phyloP scores from a whole-genome alignment of 2,797 vertebrate species.

The Simalia tracyae region DNA sequence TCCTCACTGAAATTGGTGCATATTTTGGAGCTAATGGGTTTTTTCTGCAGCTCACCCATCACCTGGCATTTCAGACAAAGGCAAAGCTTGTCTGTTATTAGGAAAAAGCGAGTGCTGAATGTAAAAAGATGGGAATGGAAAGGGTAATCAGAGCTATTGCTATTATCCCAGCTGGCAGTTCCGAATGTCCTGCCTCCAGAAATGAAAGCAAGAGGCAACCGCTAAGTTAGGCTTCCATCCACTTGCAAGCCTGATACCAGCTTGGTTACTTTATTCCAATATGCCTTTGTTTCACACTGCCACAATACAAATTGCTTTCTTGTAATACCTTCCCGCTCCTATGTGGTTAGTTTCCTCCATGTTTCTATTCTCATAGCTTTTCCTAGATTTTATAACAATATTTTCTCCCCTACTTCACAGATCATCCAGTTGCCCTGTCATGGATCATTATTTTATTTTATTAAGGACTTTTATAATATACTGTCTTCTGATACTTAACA shows the following conservation, averaged over 20 bases:
- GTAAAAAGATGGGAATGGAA: constrained; percentile 7
- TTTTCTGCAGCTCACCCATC: neutral
- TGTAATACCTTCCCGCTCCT: neutral
- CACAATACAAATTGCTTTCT: neutral
- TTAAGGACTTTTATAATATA: accelerated
- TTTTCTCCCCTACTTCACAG: neutral
- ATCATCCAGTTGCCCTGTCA: accelerated
- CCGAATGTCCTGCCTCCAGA: neutral
- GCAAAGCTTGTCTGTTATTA: neutral
- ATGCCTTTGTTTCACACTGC: neutral
- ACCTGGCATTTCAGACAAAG: neutral
- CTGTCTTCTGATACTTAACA: accelerated
- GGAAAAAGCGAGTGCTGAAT: constrained; percentile 9
- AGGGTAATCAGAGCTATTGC: constrained; percentile 14
- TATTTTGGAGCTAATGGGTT: neutral
- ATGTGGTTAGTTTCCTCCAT: neutral
- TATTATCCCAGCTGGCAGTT: constrained; percentile 22
- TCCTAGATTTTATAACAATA: neutral
- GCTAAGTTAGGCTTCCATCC: neutral
- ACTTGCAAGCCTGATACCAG: neutral
- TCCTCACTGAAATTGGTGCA: neutral
- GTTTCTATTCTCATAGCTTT: neutral
- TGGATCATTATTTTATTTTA: neutral
- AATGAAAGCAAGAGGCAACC: neutral
- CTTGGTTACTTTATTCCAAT: neutral